These are phyloP conservation scores for Steatocranus sp. DNA, from an alignment of 2,797 vertebrate species.

Conservation along the genomic window DNA sequence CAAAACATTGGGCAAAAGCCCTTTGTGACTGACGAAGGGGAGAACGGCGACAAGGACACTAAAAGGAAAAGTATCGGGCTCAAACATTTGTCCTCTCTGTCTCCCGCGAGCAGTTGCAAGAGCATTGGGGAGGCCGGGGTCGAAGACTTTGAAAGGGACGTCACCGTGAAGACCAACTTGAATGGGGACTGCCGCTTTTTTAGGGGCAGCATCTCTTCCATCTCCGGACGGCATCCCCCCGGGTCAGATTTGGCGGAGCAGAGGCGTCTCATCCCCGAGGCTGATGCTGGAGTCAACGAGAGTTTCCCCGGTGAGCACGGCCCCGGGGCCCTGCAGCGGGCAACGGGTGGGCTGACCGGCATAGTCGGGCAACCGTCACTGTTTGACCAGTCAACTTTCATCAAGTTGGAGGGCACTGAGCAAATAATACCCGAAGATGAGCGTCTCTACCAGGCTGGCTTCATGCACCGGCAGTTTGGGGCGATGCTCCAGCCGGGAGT, in stretches of 20 bases:
- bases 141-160: constrained; percentile 80
- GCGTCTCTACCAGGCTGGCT: constrained; percentile 86
- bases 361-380: constrained; percentile 60
- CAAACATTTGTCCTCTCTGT: constrained; percentile 83
- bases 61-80: constrained; percentile 89
- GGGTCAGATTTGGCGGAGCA: constrained; percentile 84
- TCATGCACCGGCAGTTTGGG: constrained; percentile 97
- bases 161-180: constrained; percentile 82
- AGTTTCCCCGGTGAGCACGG: constrained; percentile 70
- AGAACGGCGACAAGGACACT: constrained; percentile 82
- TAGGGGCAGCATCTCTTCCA: constrained; percentile 87
- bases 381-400: constrained; percentile 80
- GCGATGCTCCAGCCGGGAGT: constrained; percentile 97
- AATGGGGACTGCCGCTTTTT: constrained; percentile 96
- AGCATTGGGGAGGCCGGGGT: constrained; percentile 72
- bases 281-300: constrained; percentile 70
- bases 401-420: constrained; percentile 87
- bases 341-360: constrained; percentile 43
- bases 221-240: constrained; percentile 83
- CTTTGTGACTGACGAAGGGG: constrained; percentile 84
- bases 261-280: constrained; percentile 80
- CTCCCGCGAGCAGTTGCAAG: constrained; percentile 74
- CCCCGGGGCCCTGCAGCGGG: constrained; percentile 60
- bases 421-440: constrained; percentile 89
- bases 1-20: constrained; percentile 90